These are phyloP conservation scores for Thereva nobilitata DNA, from an alignment of 2,888 invertebrate species.

Conservation along the genomic window DNA sequence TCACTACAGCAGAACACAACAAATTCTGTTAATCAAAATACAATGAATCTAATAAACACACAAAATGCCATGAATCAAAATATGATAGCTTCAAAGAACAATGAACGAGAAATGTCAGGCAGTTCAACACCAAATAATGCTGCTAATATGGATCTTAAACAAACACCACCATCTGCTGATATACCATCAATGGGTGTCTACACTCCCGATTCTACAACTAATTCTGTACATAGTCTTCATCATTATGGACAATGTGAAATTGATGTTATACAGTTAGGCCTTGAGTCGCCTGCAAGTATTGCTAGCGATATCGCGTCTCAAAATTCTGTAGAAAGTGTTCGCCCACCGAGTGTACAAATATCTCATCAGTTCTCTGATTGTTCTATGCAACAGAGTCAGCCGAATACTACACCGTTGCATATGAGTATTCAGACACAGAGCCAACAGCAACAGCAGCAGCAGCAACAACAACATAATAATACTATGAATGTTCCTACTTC, in stretches of 20 bases:
- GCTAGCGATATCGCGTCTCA: constrained; percentile 83
- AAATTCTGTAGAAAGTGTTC: constrained; percentile 66
- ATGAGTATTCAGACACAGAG: constrained; percentile 68
- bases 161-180: constrained; percentile 62
- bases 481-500: constrained; percentile 57
- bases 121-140: constrained; percentile 58
- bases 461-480: constrained; percentile 51
- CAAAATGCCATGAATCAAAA: constrained; percentile 39
- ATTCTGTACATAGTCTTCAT: constrained; percentile 79
- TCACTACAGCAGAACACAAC: constrained; percentile 42
- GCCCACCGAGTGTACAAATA: constrained; percentile 64
- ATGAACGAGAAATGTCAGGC: constrained; percentile 46
- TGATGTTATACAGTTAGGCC: constrained; percentile 79
- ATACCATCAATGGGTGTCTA: constrained; percentile 84
- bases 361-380: constrained; percentile 66
- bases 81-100: constrained; percentile 32
- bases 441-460: constrained; percentile 60
- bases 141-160: constrained; percentile 47
- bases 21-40: constrained; percentile 39
- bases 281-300: constrained; percentile 88
- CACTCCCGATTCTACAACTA: constrained; percentile 81
- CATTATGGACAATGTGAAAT: constrained; percentile 79
- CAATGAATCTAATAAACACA: constrained; percentile 44
- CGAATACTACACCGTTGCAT: constrained; percentile 61
- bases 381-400: constrained; percentile 67